Evolutionary conservation across 2,888 invertebrate species (phyloP), one percentile per base, ranked within the genome.

Genomic region (Parochlus steinenii): DNA sequence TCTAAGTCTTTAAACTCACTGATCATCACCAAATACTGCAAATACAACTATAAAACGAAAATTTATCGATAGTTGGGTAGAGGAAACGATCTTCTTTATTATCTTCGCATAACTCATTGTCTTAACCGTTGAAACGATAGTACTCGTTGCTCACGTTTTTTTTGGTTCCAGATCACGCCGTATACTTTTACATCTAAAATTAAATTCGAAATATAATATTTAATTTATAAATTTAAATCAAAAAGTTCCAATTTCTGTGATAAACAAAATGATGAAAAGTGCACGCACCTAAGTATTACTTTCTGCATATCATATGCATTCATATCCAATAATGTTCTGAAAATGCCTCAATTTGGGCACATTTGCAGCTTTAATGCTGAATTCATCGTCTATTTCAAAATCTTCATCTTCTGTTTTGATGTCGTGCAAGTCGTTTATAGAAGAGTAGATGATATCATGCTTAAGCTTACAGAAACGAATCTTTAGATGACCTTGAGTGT

Each of bases 1-100:
- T 99, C 98, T 2, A 93, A 90, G 56, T 99, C 98, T 46, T 99
- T 97, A 3, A 99, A 97, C 63, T 93, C 89, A 10, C 95, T 97
- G 56, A 90, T 90, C 50, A 89, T 64, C 6, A 89, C 81, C 46
- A 90, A 69, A 54, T 89, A 90, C 45, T 79, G 74, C 35, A 90
- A 65, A 6, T 86, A 85, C 61, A n/a, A n/a, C n/a, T n/a, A n/a
- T n/a, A n/a, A 50, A 97, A 72, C 27, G 80, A 77, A 58, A 92
- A 97, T 41, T 73, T 73, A 41, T 89, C 86, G 45, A 77, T 71
- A 35, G 68, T 65, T 0, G 95, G 93, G 52, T 81, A 83, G 1
- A 93, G 79, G 61, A 92, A 98, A 40, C 69, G 58, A 38, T 76
- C 76, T 1, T 76, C 75, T 45, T 74, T 74, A 45, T 62, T 64